These are phyloP conservation scores for Scomberomorus guttatus DNA, from an alignment of 2,797 vertebrate species.

Conservation along the genomic window DNA sequence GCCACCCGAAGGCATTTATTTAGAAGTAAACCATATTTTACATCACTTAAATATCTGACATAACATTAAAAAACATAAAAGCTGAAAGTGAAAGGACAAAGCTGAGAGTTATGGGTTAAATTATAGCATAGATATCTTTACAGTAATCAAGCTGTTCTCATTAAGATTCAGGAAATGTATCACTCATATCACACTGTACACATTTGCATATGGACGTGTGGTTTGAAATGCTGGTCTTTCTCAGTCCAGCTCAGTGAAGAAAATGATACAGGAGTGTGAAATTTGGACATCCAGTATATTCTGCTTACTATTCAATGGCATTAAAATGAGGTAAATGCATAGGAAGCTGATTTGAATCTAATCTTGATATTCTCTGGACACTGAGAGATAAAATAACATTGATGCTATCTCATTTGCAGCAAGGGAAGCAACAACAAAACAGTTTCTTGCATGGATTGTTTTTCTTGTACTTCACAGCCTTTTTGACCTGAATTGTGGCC, in stretches of 20 bases:
- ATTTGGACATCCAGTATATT: neutral
- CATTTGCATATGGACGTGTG: slow-evolving; percentile 60
- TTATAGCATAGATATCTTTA: neutral
- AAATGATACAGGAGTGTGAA: neutral
- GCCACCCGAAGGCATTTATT: slow-evolving; percentile 18
- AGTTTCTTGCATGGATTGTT: slow-evolving; percentile 91
- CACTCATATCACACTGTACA: slow-evolving; percentile 30
- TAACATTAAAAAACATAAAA: slow-evolving; percentile 3
- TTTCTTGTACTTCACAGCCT: slow-evolving; percentile 91
- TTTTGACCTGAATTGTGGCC: slow-evolving; percentile 86
- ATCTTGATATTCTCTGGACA: neutral
- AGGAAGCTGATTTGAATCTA: slow-evolving; percentile 10
- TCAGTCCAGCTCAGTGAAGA: slow-evolving; percentile 18
- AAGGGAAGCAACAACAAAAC: slow-evolving; percentile 94
- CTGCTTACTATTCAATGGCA: neutral
- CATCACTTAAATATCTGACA: slow-evolving; percentile 33
- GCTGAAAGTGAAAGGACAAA: neutral
- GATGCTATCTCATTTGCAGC: slow-evolving; percentile 75
- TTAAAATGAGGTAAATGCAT: neutral
- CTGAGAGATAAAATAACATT: neutral
- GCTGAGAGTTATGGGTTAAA: neutral
- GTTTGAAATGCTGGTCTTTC: slow-evolving; percentile 51
- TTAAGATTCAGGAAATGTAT: slow-evolving; percentile 53
- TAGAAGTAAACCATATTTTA: slow-evolving; percentile 20
- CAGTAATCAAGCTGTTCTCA: slow-evolving; percentile 3